Evolutionary conservation across 2,113 vertebrate species (phyloP), one percentile per base, ranked within the genome.

Genomic region (Tragelaphus strepsiceros): DNA sequence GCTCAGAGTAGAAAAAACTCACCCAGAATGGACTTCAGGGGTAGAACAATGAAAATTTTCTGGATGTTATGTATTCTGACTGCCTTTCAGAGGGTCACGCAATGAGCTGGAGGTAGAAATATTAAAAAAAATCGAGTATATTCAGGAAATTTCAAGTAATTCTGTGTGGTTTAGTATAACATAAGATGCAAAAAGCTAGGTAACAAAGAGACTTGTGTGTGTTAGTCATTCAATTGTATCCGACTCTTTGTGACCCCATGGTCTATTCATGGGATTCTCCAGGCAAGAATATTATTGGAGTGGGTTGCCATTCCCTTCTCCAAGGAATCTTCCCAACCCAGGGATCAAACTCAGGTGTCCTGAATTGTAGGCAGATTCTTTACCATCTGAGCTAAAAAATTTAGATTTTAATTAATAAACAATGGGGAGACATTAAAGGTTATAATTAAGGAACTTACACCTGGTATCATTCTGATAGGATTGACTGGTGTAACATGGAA

Each of bases 71-170:
- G 13, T 32, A 56, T 95, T 87, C 49, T 74, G n/a, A 93, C 64
- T 71, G 17, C 21, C 8, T 85, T 49, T 83, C 3, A 30, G 35
- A 81, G 5, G 78, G 35, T 62, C 15, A 83, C 58, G 6, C 10
- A 93, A 61, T 30, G 22, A 80, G 16, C 7, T 39, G 6, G 21
- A 56, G 43, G 2, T 26, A 3, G n/a, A 39, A 2, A 91, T 80
- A 59, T 35, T 43, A 5, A 43, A 43, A 43, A 78, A 89, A 64
- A n/a, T 10, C 26, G 26, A 84, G 10, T 49, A 6, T 67, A 58
- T 61, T 82, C 62, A 86, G 54, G 15, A 58, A 64, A 92, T 90
- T 92, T 90, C 56, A 87, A 97, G 32, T 53, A 91, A 85, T 77
- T 95, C 46, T 89, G 0, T n/a, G 51, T 85, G 51, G n/a, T 46